A percentile compares a stretch with the other conserved stretches of the same genome.
Evolutionary conservation across 2,888 invertebrate species (phyloP).

Genomic region (Cryptosula pallasiana): DNA sequence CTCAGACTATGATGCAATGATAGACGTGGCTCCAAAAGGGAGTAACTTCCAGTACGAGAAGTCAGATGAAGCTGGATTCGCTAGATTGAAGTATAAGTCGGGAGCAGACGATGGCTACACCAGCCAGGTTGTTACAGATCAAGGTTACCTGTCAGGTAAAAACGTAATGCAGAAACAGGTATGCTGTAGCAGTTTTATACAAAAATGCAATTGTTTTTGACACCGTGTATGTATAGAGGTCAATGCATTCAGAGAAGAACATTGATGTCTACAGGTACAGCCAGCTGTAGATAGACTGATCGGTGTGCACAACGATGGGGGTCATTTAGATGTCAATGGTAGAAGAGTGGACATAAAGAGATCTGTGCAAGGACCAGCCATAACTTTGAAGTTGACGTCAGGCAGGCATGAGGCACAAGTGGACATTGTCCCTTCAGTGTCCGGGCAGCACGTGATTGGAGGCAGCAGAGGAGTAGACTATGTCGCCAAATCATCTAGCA

Average conservation of each 20-base stretch:
- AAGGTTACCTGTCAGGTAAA: slow-evolving; percentile 2
- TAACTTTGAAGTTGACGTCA: neutral
- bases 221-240: too few relatives aligned
- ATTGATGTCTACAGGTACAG: neutral
- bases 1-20: neutral
- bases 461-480: neutral
- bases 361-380: neutral
- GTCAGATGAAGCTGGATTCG: neutral
- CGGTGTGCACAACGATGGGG: neutral
- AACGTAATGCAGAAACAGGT: neutral
- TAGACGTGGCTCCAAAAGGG: slow-evolving; percentile 3
- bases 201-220: neutral
- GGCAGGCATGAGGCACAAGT: neutral
- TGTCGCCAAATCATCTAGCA: neutral
- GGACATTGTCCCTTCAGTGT: neutral
- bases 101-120: neutral
- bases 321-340: neutral
- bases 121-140: neutral
- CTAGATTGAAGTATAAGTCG: neutral
- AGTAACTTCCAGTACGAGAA: neutral
- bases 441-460: neutral
- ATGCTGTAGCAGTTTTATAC: neutral
- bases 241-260: too few relatives aligned
- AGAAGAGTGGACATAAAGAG: neutral
- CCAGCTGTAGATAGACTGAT: neutral